A percentile compares a stretch with the other conserved stretches of the same genome.
Conservation (phyloP, 2,797 vertebrate species). For the Scarus forsteni region DNA sequence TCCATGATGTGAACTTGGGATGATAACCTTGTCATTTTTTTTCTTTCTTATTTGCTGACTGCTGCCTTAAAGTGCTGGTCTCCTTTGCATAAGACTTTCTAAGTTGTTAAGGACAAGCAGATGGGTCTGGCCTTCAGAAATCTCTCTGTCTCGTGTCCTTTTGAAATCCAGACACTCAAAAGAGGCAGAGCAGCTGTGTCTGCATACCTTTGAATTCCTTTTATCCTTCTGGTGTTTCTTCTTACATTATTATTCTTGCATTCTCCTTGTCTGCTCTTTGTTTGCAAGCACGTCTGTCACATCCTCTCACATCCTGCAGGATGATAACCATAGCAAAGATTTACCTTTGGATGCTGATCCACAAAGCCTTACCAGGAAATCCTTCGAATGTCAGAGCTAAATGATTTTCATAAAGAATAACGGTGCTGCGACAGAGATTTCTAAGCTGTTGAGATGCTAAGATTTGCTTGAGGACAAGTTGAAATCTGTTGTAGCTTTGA, state of each 20-base stretch:
- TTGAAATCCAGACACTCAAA: constrained; percentile 8
- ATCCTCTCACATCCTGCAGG: not conserved
- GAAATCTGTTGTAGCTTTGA: too few species aligned
- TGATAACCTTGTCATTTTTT: not conserved
- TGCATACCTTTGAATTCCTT: constrained; percentile 22
- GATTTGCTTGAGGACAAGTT: constrained; percentile 4
- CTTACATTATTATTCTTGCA: not conserved
- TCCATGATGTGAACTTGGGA: not conserved
- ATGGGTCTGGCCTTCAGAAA: not conserved
- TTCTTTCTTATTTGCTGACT: not conserved
- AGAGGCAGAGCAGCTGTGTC: constrained; percentile 9
- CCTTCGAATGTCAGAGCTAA: constrained; percentile 28
- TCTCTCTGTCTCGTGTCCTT: constrained; percentile 16
- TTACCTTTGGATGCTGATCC: not conserved
- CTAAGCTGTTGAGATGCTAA: constrained; percentile 11
- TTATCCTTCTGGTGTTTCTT: not conserved
- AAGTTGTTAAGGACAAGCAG: not conserved
- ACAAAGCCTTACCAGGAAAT: constrained; percentile 3
- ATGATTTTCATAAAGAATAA: constrained; percentile 19
- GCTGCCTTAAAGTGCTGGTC: not conserved
- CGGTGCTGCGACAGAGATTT: constrained; percentile 7
- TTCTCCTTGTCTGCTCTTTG: constrained; percentile 4
- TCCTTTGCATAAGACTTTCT: not conserved
- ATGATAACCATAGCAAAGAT: constrained; percentile 5
- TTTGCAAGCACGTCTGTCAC: not conserved